These are phyloP conservation scores for Xiphorhynchus elegans DNA, from an alignment of 2,113 vertebrate species.

Conservation along the genomic window DNA sequence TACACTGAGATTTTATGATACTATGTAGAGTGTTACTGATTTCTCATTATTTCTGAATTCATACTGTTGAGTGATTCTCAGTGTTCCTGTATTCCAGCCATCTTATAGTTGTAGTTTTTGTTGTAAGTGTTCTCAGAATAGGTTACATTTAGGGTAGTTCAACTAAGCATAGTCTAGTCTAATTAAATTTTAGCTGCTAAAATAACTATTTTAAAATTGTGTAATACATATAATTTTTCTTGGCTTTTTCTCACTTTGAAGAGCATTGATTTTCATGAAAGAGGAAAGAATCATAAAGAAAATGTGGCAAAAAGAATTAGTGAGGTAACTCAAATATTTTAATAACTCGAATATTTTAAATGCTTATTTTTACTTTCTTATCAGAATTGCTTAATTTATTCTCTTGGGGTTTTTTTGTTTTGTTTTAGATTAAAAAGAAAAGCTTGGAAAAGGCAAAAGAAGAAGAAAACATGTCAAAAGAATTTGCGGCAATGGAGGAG, in stretches of 20 bases:
- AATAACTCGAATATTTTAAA: slow-evolving; percentile 63
- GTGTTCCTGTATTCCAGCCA: not conserved
- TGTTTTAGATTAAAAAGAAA: slow-evolving; percentile 93
- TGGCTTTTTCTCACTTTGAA: slow-evolving; percentile 50
- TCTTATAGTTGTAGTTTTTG: not conserved
- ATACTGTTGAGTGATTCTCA: not conserved
- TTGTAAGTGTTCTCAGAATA: not conserved
- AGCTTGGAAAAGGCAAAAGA: slow-evolving; percentile 92
- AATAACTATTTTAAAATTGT: not conserved
- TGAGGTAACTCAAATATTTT: slow-evolving; percentile 80
- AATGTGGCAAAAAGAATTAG: slow-evolving; percentile 96
- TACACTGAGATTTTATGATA: not conserved
- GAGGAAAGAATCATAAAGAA: slow-evolving; percentile 98
- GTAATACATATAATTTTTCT: not conserved
- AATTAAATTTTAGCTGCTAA: not conserved
- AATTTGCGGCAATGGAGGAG: slow-evolving; percentile 96
- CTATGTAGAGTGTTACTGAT: not conserved
- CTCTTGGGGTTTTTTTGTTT: not conserved
- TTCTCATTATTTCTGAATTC: not conserved
- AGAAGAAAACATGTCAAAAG: slow-evolving; percentile 89
- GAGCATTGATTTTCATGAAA: slow-evolving; percentile 97
- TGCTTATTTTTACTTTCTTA: not conserved
- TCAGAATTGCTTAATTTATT: not conserved
- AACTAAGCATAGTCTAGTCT: not conserved
- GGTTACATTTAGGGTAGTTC: not conserved